phyloP scores from a whole-genome alignment of 2,888 invertebrate species.

The Macaria notata region DNA sequence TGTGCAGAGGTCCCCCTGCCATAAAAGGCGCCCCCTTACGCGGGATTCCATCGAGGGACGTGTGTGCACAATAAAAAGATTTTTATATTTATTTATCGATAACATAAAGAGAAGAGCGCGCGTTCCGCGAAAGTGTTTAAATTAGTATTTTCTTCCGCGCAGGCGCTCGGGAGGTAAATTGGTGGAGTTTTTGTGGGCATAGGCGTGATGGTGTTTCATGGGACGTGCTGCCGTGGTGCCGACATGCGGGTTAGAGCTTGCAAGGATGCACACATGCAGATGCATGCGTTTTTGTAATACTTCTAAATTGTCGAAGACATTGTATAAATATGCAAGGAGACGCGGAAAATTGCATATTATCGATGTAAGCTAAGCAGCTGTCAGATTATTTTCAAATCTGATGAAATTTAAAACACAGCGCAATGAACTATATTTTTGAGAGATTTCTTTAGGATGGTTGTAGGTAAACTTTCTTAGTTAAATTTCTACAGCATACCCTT shows the following conservation, averaged over 20 bases:
- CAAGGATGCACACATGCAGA: neutral
- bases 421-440: no score
- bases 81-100: constrained; percentile 73
- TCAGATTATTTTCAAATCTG: no score
- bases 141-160: constrained; percentile 57
- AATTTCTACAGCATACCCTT: no score
- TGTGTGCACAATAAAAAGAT: constrained; percentile 69
- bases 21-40: constrained; percentile 69
- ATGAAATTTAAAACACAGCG: no score
- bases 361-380: no score
- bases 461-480: no score
- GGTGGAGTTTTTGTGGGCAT: constrained; percentile 23
- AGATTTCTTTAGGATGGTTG: no score
- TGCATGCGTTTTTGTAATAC: neutral
- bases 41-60: constrained; percentile 71
- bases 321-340: no score
- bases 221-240: constrained; percentile 4
- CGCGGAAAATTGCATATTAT: no score
- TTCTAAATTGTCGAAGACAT: no score
- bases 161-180: constrained; percentile 42
- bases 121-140: constrained; percentile 62
- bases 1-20: constrained; percentile 66
- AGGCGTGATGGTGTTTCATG: constrained; percentile 19
- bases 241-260: constrained; percentile 2
- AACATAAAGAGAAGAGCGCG: constrained; percentile 50